Evolutionary conservation across 2,797 vertebrate genomes (phyloP).

Genomic region (Gymnoscopelus braueri): DNA sequence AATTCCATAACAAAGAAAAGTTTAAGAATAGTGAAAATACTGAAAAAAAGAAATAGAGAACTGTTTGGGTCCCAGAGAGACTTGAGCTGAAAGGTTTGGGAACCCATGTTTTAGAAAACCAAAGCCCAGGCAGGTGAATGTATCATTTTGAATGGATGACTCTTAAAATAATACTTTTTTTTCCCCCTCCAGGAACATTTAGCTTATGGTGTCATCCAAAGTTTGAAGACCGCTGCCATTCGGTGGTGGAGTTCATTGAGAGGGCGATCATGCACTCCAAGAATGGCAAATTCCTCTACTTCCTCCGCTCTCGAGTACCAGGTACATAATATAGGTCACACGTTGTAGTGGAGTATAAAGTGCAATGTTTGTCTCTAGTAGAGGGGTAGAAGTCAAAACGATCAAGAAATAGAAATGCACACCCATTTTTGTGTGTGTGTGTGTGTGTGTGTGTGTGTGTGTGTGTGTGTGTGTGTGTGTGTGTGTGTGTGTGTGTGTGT

Average conservation of each 20-base stretch:
- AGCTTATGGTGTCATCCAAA: constrained; percentile 79
- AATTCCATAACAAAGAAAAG: no score
- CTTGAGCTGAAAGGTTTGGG: not conserved
- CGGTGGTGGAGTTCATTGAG: constrained; percentile 98
- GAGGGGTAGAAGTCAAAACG: not conserved
- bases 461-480: not conserved
- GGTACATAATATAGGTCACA: constrained; percentile 77
- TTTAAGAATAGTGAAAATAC: no score
- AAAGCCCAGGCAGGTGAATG: not conserved
- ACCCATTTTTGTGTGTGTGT: no score
- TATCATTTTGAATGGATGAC: not conserved
- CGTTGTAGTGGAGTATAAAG: not conserved
- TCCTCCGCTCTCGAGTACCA: constrained; percentile 94
- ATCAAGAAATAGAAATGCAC: not conserved
- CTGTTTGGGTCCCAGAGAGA: no score
- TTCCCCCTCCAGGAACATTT: constrained; percentile 64
- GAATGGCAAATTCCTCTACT: constrained; percentile 97
- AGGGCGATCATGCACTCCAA: constrained; percentile 98
- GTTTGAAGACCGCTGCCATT: constrained; percentile 97
- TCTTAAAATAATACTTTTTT: not conserved
- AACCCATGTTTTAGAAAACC: not conserved
- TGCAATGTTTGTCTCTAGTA: not conserved
- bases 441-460: not conserved
- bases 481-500: constrained; percentile 20
- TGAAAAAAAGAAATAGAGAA: no score